Evolutionary conservation across 2,888 invertebrate species (phyloP), one percentile per base, ranked within the genome.

Genomic region (Idaea straminata): DNA sequence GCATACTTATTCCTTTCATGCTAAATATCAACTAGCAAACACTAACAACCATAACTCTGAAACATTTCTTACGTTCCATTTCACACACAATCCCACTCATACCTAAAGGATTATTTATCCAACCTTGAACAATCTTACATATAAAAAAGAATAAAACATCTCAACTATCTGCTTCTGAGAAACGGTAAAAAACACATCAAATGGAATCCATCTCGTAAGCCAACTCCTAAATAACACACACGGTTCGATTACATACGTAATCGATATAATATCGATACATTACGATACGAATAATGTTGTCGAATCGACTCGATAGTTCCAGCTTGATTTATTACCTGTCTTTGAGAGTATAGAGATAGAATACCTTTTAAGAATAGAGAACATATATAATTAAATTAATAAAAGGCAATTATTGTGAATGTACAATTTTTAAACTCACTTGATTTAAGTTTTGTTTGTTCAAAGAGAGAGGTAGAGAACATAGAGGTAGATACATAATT

Each of bases 291-390:
- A 47, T 47, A 13, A 47, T 47, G 47, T 47, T 47, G 47, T 63
- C 25, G 61, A n/a, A 38, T 68, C 68, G 69, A 67, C 68, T 77
- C 71, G 68, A 74, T 75, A 16, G 59, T 66, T 69, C 61, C 68
- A 67, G 63, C 62, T 69, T 79, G 78, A 79, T 79, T 77, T 76
- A 81, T 75, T 65, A 68, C 65, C 63, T 25, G 59, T 59, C 59
- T 47, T 47, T 47, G 13, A 59, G 34, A 34, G 59, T 16, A 58
- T 16, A 59, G 34, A 34, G 59, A 59, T 59, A 34, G 10, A 59
- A 59, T 10, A 59, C 34, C 34, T 34, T 59, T 59, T 58, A 16
- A 58, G 58, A 15, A 58, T 58, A 58, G 58, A 15, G 58, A 16
- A 25, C 25, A 25, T n/a, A n/a, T n/a, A n/a, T 25, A 25, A 25